These are phyloP conservation scores for Drosophila nigrodunni DNA, from an alignment of 1,140 invertebrate species.

Conservation along the genomic window DNA sequence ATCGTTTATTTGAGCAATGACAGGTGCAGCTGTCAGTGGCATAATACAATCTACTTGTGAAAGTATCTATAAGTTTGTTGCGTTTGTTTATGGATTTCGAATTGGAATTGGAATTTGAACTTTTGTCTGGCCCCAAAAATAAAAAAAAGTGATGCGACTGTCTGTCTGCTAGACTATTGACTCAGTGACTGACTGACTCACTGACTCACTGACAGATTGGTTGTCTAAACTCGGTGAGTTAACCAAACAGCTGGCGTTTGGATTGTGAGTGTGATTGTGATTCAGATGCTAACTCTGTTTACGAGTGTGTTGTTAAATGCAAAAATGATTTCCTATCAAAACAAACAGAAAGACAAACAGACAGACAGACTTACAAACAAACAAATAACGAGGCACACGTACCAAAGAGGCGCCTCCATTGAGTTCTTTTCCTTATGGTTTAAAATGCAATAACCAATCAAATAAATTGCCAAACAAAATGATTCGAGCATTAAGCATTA, in stretches of 20 bases:
- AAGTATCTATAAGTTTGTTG: conserved; percentile 45
- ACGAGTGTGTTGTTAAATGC: conserved; percentile 76
- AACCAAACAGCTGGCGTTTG: conserved; percentile 22
- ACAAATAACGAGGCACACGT: conserved; percentile 68
- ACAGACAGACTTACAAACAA: conserved; percentile 69
- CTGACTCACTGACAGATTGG: conserved; percentile 28
- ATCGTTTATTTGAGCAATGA: conserved; percentile 76
- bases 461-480: conserved; percentile 82
- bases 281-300: conserved; percentile 55
- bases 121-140: conserved; percentile 54
- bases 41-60: conserved; percentile 48
- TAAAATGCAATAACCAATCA: conserved; percentile 83
- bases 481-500: conserved; percentile 79
- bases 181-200: conserved; percentile 12
- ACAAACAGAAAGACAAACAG: conserved; percentile 56
- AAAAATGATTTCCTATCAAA: conserved; percentile 82
- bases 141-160: conserved; percentile 3
- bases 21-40: conserved; percentile 73
- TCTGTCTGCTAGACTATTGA: conserved; percentile 16
- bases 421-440: conserved; percentile 62
- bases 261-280: conserved; percentile 31
- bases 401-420: conserved; percentile 45
- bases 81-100: conserved; percentile 71
- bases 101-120: conserved; percentile 59
- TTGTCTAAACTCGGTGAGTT: conserved; percentile 45